Percentiles rank a stretch among this genome's conserved stretches.
phyloP scores from a whole-genome alignment of 2,888 invertebrate species.

The Xestia ashworthii region DNA sequence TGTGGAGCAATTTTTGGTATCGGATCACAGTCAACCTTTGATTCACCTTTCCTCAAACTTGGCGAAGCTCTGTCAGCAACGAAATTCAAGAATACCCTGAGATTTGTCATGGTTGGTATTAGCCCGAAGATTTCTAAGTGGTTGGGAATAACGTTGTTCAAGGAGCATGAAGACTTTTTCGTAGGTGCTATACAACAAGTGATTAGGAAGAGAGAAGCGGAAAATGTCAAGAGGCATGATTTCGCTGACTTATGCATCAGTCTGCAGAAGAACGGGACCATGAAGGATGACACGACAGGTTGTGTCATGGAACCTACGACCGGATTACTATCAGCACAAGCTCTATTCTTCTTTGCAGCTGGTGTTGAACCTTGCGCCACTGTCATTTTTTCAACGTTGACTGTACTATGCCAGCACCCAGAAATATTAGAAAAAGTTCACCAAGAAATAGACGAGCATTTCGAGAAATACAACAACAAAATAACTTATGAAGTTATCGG shows the following conservation, averaged over 20 bases:
- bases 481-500: slow-evolving; percentile 63
- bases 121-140: slow-evolving; percentile 61
- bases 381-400: slow-evolving; percentile 67
- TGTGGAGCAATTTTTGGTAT: slow-evolving; percentile 80
- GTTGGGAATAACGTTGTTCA: slow-evolving; percentile 73
- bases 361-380: slow-evolving; percentile 77
- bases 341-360: slow-evolving; percentile 68
- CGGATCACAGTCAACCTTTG: slow-evolving; percentile 73
- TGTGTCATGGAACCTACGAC: slow-evolving; percentile 76
- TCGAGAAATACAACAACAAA: slow-evolving; percentile 32
- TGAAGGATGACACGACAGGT: slow-evolving; percentile 72
- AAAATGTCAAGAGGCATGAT: slow-evolving; percentile 74
- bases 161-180: slow-evolving; percentile 76
- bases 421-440: slow-evolving; percentile 69
- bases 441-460: slow-evolving; percentile 39
- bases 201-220: slow-evolving; percentile 70
- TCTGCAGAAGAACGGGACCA: slow-evolving; percentile 74
- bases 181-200: slow-evolving; percentile 75
- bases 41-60: slow-evolving; percentile 75
- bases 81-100: slow-evolving; percentile 42
- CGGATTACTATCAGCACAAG: slow-evolving; percentile 60
- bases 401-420: slow-evolving; percentile 74
- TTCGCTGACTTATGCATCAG: slow-evolving; percentile 77
- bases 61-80: slow-evolving; percentile 61
- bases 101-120: slow-evolving; percentile 57